These are phyloP conservation scores for Drosophila paranaensis DNA, from an alignment of 2,888 invertebrate species.

Conservation along the genomic window DNA sequence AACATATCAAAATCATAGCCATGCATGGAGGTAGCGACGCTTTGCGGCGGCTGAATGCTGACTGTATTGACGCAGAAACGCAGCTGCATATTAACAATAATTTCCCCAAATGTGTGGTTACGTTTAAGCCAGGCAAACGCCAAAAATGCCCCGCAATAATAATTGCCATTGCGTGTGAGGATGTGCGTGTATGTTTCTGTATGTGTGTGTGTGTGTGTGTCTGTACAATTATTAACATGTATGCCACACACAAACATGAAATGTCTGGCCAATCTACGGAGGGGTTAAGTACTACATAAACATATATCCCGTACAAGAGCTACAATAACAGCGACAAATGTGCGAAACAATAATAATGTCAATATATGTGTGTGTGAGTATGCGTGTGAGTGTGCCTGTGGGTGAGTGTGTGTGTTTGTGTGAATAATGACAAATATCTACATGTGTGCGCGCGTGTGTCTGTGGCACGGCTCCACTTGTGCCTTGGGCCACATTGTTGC, in stretches of 20 bases:
- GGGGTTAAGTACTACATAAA: constrained; percentile 45
- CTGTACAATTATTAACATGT: constrained; percentile 59
- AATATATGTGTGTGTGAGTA: not conserved
- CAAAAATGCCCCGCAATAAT: constrained; percentile 62
- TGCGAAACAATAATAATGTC: constrained; percentile 56
- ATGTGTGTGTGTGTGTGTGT: constrained; percentile 10
- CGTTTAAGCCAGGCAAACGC: constrained; percentile 74
- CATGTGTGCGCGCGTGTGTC: constrained; percentile 25
- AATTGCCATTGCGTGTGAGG: constrained; percentile 40
- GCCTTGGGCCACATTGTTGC: constrained; percentile 70
- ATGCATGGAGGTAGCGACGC: constrained; percentile 14
- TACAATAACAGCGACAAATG: constrained; percentile 55
- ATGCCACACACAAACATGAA: constrained; percentile 33
- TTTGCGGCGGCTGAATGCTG: constrained; percentile 32
- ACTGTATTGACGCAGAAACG: constrained; percentile 48
- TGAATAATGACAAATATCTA: constrained; percentile 50
- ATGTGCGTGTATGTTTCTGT: not conserved
- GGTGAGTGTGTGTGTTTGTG: not conserved
- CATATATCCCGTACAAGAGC: constrained; percentile 36
- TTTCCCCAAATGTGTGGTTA: constrained; percentile 79
- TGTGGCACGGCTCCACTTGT: constrained; percentile 12
- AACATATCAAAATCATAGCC: constrained; percentile 2
- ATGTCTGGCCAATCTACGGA: constrained; percentile 35
- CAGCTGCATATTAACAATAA: constrained; percentile 80
- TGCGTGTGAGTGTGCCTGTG: constrained; percentile 1